These are phyloP conservation scores for Ectemnius lituratus DNA, from an alignment of 2,888 invertebrate species.

Conservation along the genomic window DNA sequence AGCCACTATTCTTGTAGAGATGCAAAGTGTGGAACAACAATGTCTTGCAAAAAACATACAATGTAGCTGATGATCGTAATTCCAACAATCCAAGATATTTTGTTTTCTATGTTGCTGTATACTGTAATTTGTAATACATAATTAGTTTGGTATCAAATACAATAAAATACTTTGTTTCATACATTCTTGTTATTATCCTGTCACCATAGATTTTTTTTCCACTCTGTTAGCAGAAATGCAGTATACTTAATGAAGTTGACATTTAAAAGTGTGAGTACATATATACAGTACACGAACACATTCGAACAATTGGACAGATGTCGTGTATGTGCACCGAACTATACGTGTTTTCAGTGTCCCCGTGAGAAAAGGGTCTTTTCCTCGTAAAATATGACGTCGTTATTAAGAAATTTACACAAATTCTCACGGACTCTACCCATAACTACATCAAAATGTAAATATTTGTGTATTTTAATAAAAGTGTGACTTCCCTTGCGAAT, in stretches of 20 bases:
- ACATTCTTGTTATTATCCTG: background rate
- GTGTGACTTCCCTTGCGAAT: conserved; percentile 20
- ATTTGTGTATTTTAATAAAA: background rate
- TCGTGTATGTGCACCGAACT: conserved; percentile 8
- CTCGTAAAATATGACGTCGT: conserved; percentile 45
- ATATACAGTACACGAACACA: background rate
- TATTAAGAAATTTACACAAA: conserved; percentile 51
- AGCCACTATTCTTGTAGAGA: conserved; percentile 79
- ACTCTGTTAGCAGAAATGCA: background rate
- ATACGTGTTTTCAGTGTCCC: conserved; percentile 2
- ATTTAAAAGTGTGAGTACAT: background rate
- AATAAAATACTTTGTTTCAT: background rate
- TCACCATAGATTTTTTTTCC: background rate
- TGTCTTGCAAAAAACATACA: conserved; percentile 75
- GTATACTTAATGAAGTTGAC: background rate
- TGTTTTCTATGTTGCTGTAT: background rate
- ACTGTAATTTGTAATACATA: background rate
- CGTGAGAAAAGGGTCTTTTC: background rate
- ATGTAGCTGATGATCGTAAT: conserved; percentile 34
- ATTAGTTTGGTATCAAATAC: background rate
- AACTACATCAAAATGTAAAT: conserved; percentile 47
- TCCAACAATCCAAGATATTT: background rate
- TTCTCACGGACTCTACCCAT: conserved; percentile 41
- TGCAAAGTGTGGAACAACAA: conserved; percentile 78
- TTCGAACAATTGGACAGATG: background rate